These are phyloP conservation scores for Tricholauxania praeusta DNA, from an alignment of 2,888 invertebrate species.

Conservation along the genomic window DNA sequence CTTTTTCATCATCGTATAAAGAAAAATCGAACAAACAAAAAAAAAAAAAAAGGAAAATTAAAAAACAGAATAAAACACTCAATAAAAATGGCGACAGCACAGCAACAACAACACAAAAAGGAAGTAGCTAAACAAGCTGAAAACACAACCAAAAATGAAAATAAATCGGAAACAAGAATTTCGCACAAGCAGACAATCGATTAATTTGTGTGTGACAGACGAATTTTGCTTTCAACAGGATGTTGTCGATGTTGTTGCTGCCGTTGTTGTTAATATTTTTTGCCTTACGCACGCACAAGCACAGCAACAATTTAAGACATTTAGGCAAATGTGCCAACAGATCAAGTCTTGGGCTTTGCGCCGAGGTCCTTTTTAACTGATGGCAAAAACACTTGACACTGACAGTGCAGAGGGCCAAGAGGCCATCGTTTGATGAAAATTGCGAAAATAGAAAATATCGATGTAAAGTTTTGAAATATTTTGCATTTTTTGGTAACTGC, in stretches of 20 bases:
- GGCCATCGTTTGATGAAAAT: too few relatives aligned
- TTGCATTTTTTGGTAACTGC: too few relatives aligned
- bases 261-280: neutral
- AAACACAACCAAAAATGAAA: slow-evolving; percentile 3
- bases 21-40: neutral
- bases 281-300: slow-evolving; percentile 11
- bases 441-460: too few relatives aligned
- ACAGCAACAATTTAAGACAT: slow-evolving; percentile 11
- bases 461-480: too few relatives aligned
- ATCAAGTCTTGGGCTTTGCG: slow-evolving; percentile 6
- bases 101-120: too few relatives aligned
- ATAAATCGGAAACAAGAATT: slow-evolving; percentile 17
- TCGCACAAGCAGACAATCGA: slow-evolving; percentile 37
- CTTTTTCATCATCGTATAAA: neutral
- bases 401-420: too few relatives aligned
- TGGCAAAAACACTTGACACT: too few relatives aligned
- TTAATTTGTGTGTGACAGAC: slow-evolving; percentile 43
- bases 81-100: too few relatives aligned
- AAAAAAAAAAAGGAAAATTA: neutral
- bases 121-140: too few relatives aligned
- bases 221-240: slow-evolving; percentile 25
- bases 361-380: slow-evolving; percentile 3
- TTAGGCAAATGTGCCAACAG: slow-evolving; percentile 24
- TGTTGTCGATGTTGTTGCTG: slow-evolving; percentile 8
- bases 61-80: too few relatives aligned